A percentile compares a stretch with the other conserved stretches of the same genome.
Evolutionary conservation across 2,797 vertebrate genomes (phyloP).

Genomic region (Poliocrania exsul): DNA sequence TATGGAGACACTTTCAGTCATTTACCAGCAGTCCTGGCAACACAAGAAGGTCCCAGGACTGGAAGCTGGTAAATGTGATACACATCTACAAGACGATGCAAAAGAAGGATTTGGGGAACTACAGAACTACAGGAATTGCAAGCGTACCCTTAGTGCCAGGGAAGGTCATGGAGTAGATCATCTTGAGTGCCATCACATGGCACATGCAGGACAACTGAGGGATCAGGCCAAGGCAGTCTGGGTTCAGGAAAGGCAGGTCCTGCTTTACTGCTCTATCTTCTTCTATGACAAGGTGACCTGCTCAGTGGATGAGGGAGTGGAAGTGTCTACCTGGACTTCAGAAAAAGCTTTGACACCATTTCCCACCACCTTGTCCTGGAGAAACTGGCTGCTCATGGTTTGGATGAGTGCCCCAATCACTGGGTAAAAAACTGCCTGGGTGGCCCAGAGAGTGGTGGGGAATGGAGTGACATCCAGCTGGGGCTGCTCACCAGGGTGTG

Average conservation of each 20-base stretch:
- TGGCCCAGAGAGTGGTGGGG: accelerated
- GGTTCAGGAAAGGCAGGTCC: not conserved
- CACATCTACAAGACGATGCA: not conserved
- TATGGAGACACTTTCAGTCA: not conserved
- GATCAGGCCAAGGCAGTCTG: not conserved
- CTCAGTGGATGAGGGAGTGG: not conserved
- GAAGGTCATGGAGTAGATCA: not conserved
- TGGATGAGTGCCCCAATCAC: not conserved
- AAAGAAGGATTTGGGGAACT: not conserved
- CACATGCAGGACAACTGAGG: not conserved
- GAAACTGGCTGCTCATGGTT: not conserved
- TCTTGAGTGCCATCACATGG: not conserved
- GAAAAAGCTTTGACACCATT: not conserved
- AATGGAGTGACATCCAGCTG: not conserved
- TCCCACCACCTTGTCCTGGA: not conserved
- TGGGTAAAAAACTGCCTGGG: not conserved
- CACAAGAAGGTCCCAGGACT: not conserved
- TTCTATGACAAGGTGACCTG: not conserved
- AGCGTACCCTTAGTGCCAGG: not conserved
- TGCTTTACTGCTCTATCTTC: not conserved
- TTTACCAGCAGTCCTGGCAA: not conserved
- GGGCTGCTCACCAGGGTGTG: not conserved
- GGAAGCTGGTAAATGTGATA: not conserved
- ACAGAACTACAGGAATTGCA: not conserved
- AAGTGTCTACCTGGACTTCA: not conserved